Evolutionary conservation across 2,888 invertebrate genomes (phyloP), one percentile per base, ranked within the genome.

Genomic region (Phasia obesa): DNA sequence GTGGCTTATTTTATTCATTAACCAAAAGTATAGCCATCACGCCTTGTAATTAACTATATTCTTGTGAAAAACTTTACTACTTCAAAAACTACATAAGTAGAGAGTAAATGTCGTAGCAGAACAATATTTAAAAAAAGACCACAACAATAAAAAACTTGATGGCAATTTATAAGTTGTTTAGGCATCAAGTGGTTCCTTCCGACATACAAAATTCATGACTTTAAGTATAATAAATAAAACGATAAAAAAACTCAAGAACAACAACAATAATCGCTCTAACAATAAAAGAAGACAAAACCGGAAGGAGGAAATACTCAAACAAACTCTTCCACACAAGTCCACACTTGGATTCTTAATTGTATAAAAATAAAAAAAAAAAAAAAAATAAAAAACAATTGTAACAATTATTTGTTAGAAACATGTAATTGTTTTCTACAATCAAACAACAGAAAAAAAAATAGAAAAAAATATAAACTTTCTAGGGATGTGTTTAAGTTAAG

Each of bases 341-440:
- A 25, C 27, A 42, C 17, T 60, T 27, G 17, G 17, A n/a, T 53
- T 44, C 42, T 57, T 62, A 55, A 44, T 57, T 47, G 51, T 42
- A 38, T 19, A 59, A 15, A 27, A 51, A n/a, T n/a, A n/a, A n/a
- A 27, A 21, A 38, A 19, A 74, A 25, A 23, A 53, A 62, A 7
- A 13, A 51, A 6, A 59, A 62, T 21, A 59, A 44, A 71, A 75
- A 31, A 65, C 42, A 74, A 64, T 75, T 71, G 59, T 71, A 57
- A 70, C 73, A 79, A 83, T 71, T 83, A 79, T 83, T 78, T 75
- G 60, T 65, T 49, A 60, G 51, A 78, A 70, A 75, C 70, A 83
- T 79, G 74, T 79, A 83, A 83, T 83, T 79, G 70, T 83, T 79
- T 78, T 79, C 70, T 53, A 75, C 64, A 60, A 11, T 35, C n/a